Base-by-base conservation (phyloP, 2,888 invertebrate genomes). In the Dorcus hopei region DNA sequence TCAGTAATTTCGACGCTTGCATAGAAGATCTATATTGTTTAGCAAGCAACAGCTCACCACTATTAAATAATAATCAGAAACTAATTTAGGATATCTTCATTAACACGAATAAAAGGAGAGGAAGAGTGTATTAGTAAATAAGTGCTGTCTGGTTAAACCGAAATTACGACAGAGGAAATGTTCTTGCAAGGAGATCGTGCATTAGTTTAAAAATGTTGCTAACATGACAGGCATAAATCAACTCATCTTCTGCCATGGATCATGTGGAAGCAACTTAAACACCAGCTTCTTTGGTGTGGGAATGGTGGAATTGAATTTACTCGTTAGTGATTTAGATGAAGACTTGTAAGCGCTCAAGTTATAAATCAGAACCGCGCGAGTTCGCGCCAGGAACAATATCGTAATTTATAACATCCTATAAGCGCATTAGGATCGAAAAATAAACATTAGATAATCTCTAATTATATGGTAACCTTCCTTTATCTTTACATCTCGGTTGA, bases 381-480 rank as follows among this genome's bases (percentile, higher is more conserved):
- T 72, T 73, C 72, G 71, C 73, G 73, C 72, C 73, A 70, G 67
- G 69, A 75, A 75, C 75, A 76, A 75, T 75, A 75, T 74, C 73
- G 73, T 74, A 75, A 76, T 76, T 76, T 76, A 76, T 75, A 72
- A 70, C 70, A 68, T 65, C 71, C 71, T 71, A 71, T 72, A 65
- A 68, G 69, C 66, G 69, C 70, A 74, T 75, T 74, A 75, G 74
- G 69, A 72, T 72, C 72, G 70, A 74, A 77, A 76, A 76, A 74
- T 75, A 75, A 76, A 75, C 74, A 75, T 74, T 74, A 73, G 74
- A 75, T 75, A 73, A 75, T 72, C 72, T 68, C 68, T 76, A 76
- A 76, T 76, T 76, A 76, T 74, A 76, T 59, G 56, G 64, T 59
- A 54, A 63, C 61, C 47, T 45, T 26, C 23, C 54, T 54, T 54